Conservation (phyloP, 2,797 vertebrate genomes). For the Epinephelus malabaricus region DNA sequence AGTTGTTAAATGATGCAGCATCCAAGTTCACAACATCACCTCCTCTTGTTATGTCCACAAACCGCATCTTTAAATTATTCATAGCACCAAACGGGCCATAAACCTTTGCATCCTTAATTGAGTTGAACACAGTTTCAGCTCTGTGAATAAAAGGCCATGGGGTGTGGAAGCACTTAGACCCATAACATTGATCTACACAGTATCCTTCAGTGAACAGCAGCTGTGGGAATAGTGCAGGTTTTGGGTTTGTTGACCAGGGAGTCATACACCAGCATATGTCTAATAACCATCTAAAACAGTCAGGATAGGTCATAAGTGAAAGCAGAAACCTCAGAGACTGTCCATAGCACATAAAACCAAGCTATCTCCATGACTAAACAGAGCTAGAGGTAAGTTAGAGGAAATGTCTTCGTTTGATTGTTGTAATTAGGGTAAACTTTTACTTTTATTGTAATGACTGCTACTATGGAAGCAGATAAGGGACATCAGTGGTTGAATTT, state of each 20-base stretch:
- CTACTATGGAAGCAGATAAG: no score
- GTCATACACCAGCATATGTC: not conserved
- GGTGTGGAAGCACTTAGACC: conserved; percentile 52
- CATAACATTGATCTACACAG: conserved; percentile 46
- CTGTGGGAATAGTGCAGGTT: not conserved
- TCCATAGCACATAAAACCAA: no score
- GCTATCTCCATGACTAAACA: no score
- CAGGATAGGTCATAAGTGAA: no score
- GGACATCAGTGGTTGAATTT: no score
- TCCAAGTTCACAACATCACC: not conserved
- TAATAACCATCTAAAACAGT: not conserved
- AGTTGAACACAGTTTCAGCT: conserved; percentile 23
- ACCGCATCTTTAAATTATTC: conserved; percentile 59
- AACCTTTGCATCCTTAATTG: conserved; percentile 49
- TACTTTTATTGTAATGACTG: no score
- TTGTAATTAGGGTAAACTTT: no score
- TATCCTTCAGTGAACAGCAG: conserved; percentile 11
- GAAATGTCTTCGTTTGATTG: no score
- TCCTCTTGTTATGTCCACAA: conserved; percentile 11
- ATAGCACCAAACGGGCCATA: conserved; percentile 27
- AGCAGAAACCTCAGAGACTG: no score
- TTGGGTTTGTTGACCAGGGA: conserved; percentile 6
- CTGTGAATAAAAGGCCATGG: conserved; percentile 67
- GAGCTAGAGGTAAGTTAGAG: no score
- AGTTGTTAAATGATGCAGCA: conserved; percentile 13